A percentile compares a stretch with the other conserved stretches of the same genome.
phyloP scores from a whole-genome alignment of 2,888 invertebrate species.

The Xylota sylvarum region DNA sequence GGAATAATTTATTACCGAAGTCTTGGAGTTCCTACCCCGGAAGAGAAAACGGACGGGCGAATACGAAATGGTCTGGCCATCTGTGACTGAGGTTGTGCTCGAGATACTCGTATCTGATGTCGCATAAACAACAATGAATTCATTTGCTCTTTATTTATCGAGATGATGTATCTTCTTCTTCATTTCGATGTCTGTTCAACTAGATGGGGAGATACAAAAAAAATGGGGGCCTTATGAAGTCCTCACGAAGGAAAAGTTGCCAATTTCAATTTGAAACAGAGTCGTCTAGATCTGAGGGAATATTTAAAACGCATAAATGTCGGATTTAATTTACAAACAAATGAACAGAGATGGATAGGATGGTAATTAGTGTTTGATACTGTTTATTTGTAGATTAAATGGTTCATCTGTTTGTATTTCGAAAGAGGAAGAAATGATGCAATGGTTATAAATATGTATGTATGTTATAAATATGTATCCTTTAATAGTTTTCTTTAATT shows the following conservation, averaged over 20 bases:
- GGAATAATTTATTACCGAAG: slow-evolving; percentile 74
- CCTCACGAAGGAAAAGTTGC: slow-evolving; percentile 32
- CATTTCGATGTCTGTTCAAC: slow-evolving; percentile 30
- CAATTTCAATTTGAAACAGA: slow-evolving; percentile 53
- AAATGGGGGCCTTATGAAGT: slow-evolving; percentile 49
- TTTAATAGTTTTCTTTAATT: too few species aligned
- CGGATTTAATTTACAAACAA: slow-evolving; percentile 49
- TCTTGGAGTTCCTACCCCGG: slow-evolving; percentile 60
- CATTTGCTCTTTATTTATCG: slow-evolving; percentile 71
- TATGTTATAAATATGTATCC: too few species aligned
- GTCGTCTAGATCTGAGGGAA: slow-evolving; percentile 32
- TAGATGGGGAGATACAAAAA: background rate
- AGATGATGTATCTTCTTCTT: slow-evolving; percentile 67
- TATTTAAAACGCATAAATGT: slow-evolving; percentile 64
- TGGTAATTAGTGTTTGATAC: slow-evolving; percentile 32
- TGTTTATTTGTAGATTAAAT: slow-evolving; percentile 8
- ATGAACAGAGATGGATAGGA: slow-evolving; percentile 12
- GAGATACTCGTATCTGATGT: slow-evolving; percentile 55
- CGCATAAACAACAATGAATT: slow-evolving; percentile 76
- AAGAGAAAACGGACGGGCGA: slow-evolving; percentile 44
- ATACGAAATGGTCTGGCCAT: slow-evolving; percentile 62
- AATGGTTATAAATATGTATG: too few species aligned
- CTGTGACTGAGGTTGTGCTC: slow-evolving; percentile 64
- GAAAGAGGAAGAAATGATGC: too few species aligned
- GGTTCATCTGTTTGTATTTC: background rate